Conservation (phyloP, 2,797 vertebrate species). For the Bradypus variegatus region DNA sequence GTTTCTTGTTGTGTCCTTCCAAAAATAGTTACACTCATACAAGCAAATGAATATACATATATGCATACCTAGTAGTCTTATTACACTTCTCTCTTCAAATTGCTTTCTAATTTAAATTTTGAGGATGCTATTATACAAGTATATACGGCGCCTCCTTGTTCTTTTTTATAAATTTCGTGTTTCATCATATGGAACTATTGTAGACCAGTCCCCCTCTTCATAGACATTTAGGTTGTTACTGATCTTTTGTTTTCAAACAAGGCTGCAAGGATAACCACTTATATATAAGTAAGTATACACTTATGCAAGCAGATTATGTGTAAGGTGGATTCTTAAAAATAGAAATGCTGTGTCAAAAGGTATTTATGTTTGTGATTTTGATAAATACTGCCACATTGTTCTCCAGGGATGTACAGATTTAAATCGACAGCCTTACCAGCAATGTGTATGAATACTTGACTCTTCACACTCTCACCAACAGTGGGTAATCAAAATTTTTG, state of each 20-base stretch:
- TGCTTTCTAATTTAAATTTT: neutral
- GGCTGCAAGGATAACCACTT: neutral
- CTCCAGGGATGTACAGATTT: neutral
- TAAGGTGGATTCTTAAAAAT: neutral
- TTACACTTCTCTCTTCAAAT: neutral
- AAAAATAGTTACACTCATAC: neutral
- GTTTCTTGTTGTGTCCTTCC: neutral
- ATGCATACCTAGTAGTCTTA: neutral
- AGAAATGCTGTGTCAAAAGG: neutral
- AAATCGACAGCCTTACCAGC: neutral
- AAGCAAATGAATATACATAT: neutral
- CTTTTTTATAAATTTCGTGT: neutral
- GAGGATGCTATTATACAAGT: neutral
- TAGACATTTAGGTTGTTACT: neutral
- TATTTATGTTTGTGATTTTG: neutral
- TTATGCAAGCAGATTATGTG: neutral
- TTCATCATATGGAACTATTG: accelerated
- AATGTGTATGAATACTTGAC: neutral
- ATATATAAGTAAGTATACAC: too few relatives aligned
- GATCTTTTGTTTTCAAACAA: neutral
- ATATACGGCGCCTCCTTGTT: neutral
- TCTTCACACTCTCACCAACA: neutral
- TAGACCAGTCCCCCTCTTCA: neutral
- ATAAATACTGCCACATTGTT: neutral
- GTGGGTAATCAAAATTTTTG: neutral